Conservation (phyloP, 1,140 invertebrate genomes). For the Cydia fagiglandana region DNA sequence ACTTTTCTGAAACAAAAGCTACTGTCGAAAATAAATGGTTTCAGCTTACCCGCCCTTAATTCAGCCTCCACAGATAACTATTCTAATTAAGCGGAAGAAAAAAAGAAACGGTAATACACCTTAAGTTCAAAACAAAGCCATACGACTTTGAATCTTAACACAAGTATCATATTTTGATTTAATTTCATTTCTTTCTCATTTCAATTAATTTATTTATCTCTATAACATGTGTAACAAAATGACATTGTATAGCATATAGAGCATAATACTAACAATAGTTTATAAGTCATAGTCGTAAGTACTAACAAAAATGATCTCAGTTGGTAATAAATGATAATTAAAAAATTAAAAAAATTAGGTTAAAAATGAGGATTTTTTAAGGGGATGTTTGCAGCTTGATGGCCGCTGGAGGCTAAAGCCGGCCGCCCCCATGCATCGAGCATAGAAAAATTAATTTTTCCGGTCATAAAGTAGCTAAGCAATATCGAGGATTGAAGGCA, state of each 20-base stretch:
- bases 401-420: neutral
- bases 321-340: too few relatives aligned
- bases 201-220: too few relatives aligned
- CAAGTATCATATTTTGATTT: too few relatives aligned
- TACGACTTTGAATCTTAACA: neutral
- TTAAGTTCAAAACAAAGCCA: neutral
- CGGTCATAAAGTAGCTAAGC: conserved; percentile 10
- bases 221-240: too few relatives aligned
- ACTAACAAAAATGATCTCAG: too few relatives aligned
- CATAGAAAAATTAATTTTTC: conserved; percentile 7
- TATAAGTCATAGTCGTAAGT: too few relatives aligned
- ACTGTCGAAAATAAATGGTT: neutral
- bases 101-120: conserved; percentile 4
- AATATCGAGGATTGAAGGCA: neutral
- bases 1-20: neutral
- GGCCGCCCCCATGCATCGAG: neutral
- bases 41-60: neutral
- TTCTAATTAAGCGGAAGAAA: conserved; percentile 18
- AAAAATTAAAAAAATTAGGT: too few relatives aligned
- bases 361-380: neutral
- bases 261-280: too few relatives aligned
- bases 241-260: too few relatives aligned
- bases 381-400: neutral
- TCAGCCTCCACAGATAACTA: conserved; percentile 8
- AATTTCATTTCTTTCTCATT: too few relatives aligned